Evolutionary conservation across 2,797 vertebrate species (phyloP).

Genomic region (Macropus fuliginosus): DNA sequence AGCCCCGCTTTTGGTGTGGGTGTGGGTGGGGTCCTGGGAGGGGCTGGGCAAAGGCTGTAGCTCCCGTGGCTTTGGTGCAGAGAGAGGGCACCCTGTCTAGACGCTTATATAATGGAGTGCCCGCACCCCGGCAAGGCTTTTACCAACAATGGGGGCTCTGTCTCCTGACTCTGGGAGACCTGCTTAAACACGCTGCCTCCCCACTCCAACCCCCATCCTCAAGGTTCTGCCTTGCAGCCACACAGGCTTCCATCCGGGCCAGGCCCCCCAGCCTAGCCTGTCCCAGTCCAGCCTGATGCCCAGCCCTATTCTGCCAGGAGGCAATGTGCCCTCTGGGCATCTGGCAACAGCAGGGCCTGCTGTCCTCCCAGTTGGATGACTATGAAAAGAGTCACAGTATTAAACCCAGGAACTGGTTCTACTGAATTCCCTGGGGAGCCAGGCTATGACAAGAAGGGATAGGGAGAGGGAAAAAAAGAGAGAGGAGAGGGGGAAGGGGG

Average conservation of each 20-base stretch:
- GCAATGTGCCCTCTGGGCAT: slow-evolving; percentile 88
- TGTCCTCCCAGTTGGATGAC: slow-evolving; percentile 74
- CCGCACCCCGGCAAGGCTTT: slow-evolving; percentile 20
- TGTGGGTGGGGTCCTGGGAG: too few relatives aligned
- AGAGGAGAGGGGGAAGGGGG: neutral
- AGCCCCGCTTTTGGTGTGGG: neutral
- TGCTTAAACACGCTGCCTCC: slow-evolving; percentile 86
- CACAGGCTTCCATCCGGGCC: slow-evolving; percentile 43
- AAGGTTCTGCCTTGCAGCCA: neutral
- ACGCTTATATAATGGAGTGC: slow-evolving; percentile 41
- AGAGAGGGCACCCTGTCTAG: slow-evolving; percentile 42
- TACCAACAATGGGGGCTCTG: slow-evolving; percentile 84
- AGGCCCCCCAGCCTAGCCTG: slow-evolving; percentile 35
- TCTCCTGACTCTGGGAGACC: slow-evolving; percentile 75
- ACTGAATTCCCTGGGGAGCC: slow-evolving; percentile 86
- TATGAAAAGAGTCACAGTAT: slow-evolving; percentile 79
- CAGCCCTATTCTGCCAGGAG: slow-evolving; percentile 84
- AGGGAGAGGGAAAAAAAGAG: neutral
- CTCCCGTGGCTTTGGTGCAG: slow-evolving; percentile 1
- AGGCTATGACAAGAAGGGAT: slow-evolving; percentile 19
- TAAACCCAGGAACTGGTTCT: slow-evolving; percentile 90
- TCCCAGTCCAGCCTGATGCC: slow-evolving; percentile 38
- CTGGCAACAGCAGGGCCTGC: slow-evolving; percentile 85
- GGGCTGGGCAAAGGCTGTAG: slow-evolving; percentile 30
- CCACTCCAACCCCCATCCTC: slow-evolving; percentile 75